Conservation (phyloP, 1,140 invertebrate species). For the Telenomus remus region DNA sequence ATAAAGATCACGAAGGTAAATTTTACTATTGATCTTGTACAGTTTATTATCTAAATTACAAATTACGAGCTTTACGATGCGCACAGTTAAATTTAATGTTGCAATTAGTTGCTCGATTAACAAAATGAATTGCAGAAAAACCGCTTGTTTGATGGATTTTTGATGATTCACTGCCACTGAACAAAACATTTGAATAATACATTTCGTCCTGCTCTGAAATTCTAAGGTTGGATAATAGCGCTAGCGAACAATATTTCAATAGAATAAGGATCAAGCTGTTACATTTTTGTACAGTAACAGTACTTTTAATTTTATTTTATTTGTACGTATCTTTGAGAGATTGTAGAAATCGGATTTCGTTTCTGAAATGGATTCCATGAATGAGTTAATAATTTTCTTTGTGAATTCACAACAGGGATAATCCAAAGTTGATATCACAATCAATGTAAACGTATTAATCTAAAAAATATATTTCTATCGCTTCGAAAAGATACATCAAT, state of each 20-base stretch:
- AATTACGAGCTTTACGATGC: slow-evolving; percentile 11
- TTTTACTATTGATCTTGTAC: slow-evolving; percentile 12
- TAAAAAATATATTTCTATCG: slow-evolving; percentile 15
- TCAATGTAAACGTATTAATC: slow-evolving; percentile 22
- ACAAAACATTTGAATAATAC: no score
- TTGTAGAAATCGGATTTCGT: slow-evolving; percentile 5
- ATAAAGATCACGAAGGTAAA: slow-evolving; percentile 6
- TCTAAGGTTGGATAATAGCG: background rate
- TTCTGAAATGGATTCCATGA: slow-evolving; percentile 19
- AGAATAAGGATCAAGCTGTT: no score
- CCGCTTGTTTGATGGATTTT: background rate
- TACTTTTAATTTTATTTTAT: no score
- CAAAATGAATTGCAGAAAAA: background rate
- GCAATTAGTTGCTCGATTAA: slow-evolving; percentile 8
- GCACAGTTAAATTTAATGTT: slow-evolving; percentile 12
- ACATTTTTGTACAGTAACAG: no score
- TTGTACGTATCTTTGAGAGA: no score
- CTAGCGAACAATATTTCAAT: no score
- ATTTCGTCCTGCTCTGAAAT: no score
- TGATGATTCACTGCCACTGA: background rate
- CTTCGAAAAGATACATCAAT: slow-evolving; percentile 19
- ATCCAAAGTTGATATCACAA: slow-evolving; percentile 23
- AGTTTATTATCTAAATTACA: slow-evolving; percentile 16
- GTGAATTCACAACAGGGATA: slow-evolving; percentile 1
- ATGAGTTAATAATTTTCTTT: slow-evolving; percentile 34